Base-by-base conservation (phyloP, 2,113 vertebrate species). In the Cygnus atratus region DNA sequence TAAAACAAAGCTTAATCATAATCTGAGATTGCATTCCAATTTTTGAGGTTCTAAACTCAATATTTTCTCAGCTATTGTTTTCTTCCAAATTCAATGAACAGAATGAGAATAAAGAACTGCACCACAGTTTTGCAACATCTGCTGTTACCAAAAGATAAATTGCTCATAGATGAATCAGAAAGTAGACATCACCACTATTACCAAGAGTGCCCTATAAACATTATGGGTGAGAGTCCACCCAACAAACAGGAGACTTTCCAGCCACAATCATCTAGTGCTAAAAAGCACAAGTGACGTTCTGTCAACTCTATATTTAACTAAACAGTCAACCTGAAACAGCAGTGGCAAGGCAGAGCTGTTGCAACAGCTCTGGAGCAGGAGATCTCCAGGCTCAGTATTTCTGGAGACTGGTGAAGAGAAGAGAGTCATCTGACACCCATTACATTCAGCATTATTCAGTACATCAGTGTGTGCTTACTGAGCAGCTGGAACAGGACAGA, bases 271-370 rank as follows among this genome's bases (percentile, higher is more conserved):
- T 61, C 55, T 80, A 84, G 55, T 77, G 18, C 65, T 91, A 81
- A 87, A 89, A 94, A 94, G 65, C 65, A 58, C 55, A 84, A 80
- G 73, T 73, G 84, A 77, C 80, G 26, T 80, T 80, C 63, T 21
- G 29, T 73, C 72, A 86, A 11, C 77, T 31, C 7, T 28, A 19
- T n/a, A 43, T 86, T 79, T 86, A 35, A 70, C 55, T 84, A 77
- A 84, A 79, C 0, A 88, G 24, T 37, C 39, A 28, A 26, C 55
- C 84, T 77, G 68, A 91, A 94, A 87, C 39, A 86, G 43, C 76
- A 79, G 15, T 71, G 62, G 26, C 41, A 81, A 52, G 35, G 48
- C 48, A 87, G 48, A 68, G 41, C 29, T 81, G 35, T 41, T 57
- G 55, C 29, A 48, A 50, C 41, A 77, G 43, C 71, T 43, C 63